Base-by-base conservation (phyloP, 2,888 invertebrate genomes). In the Synergus gifuensis region DNA sequence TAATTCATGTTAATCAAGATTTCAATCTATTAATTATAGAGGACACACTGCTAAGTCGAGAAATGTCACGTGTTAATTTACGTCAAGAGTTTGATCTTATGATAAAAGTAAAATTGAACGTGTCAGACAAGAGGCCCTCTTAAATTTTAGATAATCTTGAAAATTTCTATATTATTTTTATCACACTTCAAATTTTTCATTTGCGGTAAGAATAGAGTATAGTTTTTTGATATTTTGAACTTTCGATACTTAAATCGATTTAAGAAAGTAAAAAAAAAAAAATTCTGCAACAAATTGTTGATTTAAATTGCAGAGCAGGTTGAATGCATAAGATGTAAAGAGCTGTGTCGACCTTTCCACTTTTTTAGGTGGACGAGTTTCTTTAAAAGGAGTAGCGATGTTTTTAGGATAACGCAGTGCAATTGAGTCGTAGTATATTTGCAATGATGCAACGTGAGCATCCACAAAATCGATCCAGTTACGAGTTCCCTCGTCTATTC, bases 401-500 rank as follows among this genome's bases (percentile, higher is more conserved):
- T 46, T 67, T 67, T 67, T 67, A 46, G 67, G 67, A 67, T 46
- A 46, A 67, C 46, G 67, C 46, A 67, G 18, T 67, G 67, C 67
- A 67, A 67, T 67, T 44, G 67, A 67, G 46, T 46, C 18, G 44
- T 22, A 14, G 22, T 67, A 46, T 67, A 42, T 46, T 67, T 46
- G 46, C 67, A 67, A 67, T 67, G 46, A 67, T 28, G 67, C 44
- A 67, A 42, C 46, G 11, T 67, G 67, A 67, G 67, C 67, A 67
- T 42, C 42, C 66, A 66, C 44, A 9, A 22, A 67, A 67, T 67
- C 44, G 67, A 67, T 67, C 67, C 67, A 22, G 67, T 67, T 67
- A 67, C 67, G 46, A 67, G 44, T 46, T 67, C 22, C 42, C 22
- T 67, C 67, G 44, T 46, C 46, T 67, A 67, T 18, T 67, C 67